These are phyloP conservation scores for Heterodera schachtii DNA, from an alignment of 1,140 invertebrate species.

Conservation along the genomic window DNA sequence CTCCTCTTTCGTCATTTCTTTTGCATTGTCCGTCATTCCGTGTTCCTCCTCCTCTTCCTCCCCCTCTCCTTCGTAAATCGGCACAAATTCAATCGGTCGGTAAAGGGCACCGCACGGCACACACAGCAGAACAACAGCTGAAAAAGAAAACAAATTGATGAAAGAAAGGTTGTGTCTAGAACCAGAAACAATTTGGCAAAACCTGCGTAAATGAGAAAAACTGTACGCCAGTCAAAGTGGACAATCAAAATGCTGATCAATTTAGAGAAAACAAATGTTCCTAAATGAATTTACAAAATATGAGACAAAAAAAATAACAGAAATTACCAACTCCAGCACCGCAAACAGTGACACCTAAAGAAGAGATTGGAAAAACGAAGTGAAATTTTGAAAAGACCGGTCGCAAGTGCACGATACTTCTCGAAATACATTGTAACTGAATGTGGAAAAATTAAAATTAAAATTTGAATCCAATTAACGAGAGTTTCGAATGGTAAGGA, in stretches of 20 bases:
- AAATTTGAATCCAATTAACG: neutral
- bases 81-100: constrained; percentile 70
- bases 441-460: neutral
- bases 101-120: constrained; percentile 82
- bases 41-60: constrained; percentile 58
- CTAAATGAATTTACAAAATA: constrained; percentile 1
- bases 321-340: constrained; percentile 79
- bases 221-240: constrained; percentile 68
- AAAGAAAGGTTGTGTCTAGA: neutral
- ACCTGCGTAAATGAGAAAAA: constrained; percentile 79
- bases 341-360: constrained; percentile 71
- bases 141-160: constrained; percentile 19
- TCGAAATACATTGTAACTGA: constrained; percentile 84
- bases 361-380: constrained; percentile 3
- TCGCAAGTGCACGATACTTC: constrained; percentile 67
- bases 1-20: neutral
- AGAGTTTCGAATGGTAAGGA: no score
- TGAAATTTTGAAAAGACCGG: neutral
- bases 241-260: constrained; percentile 67
- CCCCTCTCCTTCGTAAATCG: constrained; percentile 70
- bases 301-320: neutral
- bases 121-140: constrained; percentile 69
- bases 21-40: constrained; percentile 1
- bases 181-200: constrained; percentile 45
- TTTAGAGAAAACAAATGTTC: constrained; percentile 76